Base-by-base conservation (phyloP, 2,888 invertebrate species). In the Apamea monoglypha region DNA sequence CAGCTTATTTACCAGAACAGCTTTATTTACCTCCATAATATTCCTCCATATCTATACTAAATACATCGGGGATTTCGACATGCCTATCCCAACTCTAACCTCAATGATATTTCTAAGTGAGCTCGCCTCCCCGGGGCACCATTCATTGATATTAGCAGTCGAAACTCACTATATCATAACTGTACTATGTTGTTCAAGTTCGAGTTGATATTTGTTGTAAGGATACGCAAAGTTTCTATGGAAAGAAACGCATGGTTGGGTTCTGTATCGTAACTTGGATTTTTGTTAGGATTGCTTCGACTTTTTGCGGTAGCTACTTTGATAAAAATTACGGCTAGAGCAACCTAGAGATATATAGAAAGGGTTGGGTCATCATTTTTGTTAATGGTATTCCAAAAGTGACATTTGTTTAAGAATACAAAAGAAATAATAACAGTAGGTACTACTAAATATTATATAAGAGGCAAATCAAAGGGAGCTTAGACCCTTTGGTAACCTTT, bases 141-240 rank as follows among this genome's bases (percentile, higher is more conserved):
- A 94, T 94, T 92, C 94, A 93, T 95, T 92, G 94, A 94, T 94
- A 94, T 89, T 89, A 89, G 86, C 85, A 88, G 89, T 89, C 89
- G 90, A 91, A 93, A 92, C 92, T 92, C 90, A 86, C 85, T 88
- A 89, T 86, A 90, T 89, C 89, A 87, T 90, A 84, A 87, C 89
- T 87, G 87, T 90, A 89, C 87, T 91, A 87, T 86, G 81, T 86
- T 88, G 79, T 80, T 84, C 82, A 90, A 88, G 77, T 88, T 88
- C 12, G 67, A 79, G 73, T 81, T 81, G 72, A 75, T 88, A 87
- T 76, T 88, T 89, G 88, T 84, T 86, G 80, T 74, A 66, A 82
- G 77, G 73, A 83, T 81, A 70, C 79, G 56, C 82, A 75, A 87
- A 81, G 70, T 86, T 88, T 81, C 85, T 63, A 75, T 86, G 69